Percentiles rank a stretch among this genome's conserved stretches.
Conservation (phyloP, 2,113 vertebrate genomes). For the Zosterops japonicus region DNA sequence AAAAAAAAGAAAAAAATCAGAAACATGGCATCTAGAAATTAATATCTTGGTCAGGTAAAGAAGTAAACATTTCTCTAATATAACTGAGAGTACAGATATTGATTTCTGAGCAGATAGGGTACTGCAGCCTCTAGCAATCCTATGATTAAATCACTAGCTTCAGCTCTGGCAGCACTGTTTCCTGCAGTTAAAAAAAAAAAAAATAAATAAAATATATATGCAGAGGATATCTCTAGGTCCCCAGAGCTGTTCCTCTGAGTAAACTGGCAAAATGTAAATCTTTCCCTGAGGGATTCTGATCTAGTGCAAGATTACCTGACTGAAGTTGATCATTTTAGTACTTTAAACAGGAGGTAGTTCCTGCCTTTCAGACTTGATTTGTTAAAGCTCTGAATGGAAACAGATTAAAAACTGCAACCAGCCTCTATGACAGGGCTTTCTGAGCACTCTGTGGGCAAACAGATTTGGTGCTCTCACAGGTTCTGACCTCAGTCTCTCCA, state of each 20-base stretch:
- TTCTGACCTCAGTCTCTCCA: neutral
- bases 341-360: constrained; percentile 49
- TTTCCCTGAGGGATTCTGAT: constrained; percentile 66
- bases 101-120: constrained; percentile 72
- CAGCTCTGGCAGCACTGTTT: constrained; percentile 63
- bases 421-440: neutral
- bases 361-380: constrained; percentile 53
- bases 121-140: constrained; percentile 70
- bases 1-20: neutral
- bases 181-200: constrained; percentile 48
- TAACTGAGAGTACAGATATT: constrained; percentile 70
- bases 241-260: constrained; percentile 63
- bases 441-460: neutral
- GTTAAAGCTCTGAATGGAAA: constrained; percentile 52
- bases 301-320: constrained; percentile 63
- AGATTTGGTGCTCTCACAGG: neutral
- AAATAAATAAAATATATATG: neutral
- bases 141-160: constrained; percentile 77
- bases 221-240: constrained; percentile 66
- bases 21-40: constrained; percentile 67
- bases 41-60: constrained; percentile 70
- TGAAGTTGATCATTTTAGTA: constrained; percentile 70
- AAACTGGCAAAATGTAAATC: constrained; percentile 73
- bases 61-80: constrained; percentile 72
- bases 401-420: constrained; percentile 27